Evolutionary conservation across 2,888 invertebrate species (phyloP), one percentile per base, ranked within the genome.

Genomic region (Aporophyla lueneburgensis): DNA sequence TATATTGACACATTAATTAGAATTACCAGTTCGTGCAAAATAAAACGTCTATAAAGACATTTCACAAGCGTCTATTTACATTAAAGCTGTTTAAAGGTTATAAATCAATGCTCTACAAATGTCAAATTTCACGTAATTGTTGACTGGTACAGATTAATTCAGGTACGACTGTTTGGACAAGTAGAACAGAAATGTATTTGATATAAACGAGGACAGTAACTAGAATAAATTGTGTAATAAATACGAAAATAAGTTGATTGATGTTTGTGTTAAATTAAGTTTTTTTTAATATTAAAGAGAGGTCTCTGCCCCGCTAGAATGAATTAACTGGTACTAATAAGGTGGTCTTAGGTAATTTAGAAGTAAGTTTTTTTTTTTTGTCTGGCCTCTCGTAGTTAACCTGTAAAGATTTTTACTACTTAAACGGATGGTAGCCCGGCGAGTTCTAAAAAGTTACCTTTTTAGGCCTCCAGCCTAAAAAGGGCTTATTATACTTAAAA

Each of bases 91-190:
- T 51, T 24, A 46, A 69, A 58, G 49, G 61, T 59, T 59, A 63
- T 70, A 71, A 68, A 80, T 74, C 62, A 74, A 68, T 72, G 84
- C 40, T 74, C 67, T 62, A 73, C 19, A 73, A 68, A 79, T 74
- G 80, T 80, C 85, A 84, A 71, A 54, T 63, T 59, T 79, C 59
- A 71, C 63, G 59, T 71, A 66, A 61, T 21, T 46, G 16, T n/a
- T 19, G 66, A 59, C 49, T 63, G 33, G 43, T 27, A 66, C 16
- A 63, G 46, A 71, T 80, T 51, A 46, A 84, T 79, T 72, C 27
- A 68, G 14, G 2, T 43, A 33, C 56, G 27, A 67, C 27, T 14
- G 10, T 71, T 69, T 59, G 24, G 2, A 65, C 46, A 65, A n/a
- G 12, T 61, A 63, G 49, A 69, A 56, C n/a, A 49, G 4, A 63